Conservation (phyloP, 2,113 vertebrate species). For the Hyla sarda region DNA sequence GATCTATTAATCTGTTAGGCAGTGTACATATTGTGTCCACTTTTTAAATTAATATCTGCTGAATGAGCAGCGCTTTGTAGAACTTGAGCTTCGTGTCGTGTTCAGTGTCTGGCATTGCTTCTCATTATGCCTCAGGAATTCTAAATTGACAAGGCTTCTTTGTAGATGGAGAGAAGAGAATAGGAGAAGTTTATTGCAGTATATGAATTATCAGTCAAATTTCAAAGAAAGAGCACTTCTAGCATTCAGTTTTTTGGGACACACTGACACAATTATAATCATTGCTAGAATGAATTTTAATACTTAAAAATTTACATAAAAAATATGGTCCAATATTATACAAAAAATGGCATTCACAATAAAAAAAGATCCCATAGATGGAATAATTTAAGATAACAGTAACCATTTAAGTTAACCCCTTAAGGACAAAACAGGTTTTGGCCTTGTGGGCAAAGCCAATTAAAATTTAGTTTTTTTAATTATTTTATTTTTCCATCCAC, state of each 20-base stretch:
- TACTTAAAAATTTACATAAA: no score
- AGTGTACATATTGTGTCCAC: conserved; percentile 65
- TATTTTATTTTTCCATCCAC: no score
- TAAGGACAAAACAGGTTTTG: no score
- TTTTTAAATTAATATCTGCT: conserved; percentile 78
- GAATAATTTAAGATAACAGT: no score
- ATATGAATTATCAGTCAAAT: conserved; percentile 65
- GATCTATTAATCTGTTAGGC: conserved; percentile 69
- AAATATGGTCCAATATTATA: no score
- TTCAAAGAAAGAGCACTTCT: conserved; percentile 44
- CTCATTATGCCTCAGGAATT: conserved; percentile 72
- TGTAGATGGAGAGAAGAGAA: conserved; percentile 66
- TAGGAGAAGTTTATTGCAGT: conserved; percentile 64
- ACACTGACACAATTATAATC: background rate
- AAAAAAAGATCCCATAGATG: no score
- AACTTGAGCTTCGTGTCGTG: conserved; percentile 69
- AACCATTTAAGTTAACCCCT: no score
- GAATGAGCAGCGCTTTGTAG: conserved; percentile 72
- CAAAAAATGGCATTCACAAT: no score
- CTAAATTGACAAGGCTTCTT: conserved; percentile 70
- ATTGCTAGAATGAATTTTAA: background rate
- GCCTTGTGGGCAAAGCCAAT: no score
- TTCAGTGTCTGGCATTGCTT: conserved; percentile 69
- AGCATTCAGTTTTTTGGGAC: background rate
- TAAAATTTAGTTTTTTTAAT: no score